Conservation (phyloP, 2,888 invertebrate genomes). For the Andrena fulva region DNA sequence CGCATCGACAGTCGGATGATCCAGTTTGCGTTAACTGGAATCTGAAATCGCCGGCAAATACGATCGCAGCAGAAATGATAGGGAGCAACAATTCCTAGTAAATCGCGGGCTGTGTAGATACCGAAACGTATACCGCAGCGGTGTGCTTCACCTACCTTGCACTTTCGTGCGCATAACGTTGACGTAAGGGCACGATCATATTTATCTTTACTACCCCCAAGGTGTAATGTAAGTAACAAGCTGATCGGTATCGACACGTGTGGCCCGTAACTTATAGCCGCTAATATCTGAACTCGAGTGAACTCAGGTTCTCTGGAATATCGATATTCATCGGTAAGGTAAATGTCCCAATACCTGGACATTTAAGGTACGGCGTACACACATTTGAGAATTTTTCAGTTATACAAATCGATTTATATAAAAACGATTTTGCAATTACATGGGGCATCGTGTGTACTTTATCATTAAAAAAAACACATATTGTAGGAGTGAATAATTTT, state of each 20-base stretch:
- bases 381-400: too few species aligned
- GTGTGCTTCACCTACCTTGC: neutral
- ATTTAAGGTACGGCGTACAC: too few species aligned
- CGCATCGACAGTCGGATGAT: conserved; percentile 9
- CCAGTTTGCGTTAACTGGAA: conserved; percentile 1
- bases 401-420: too few species aligned
- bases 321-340: conserved; percentile 8
- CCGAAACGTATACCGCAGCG: conserved; percentile 5
- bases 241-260: conserved; percentile 69
- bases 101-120: neutral
- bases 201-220: conserved; percentile 52
- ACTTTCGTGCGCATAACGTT: conserved; percentile 29
- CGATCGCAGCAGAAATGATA: conserved; percentile 15
- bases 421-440: too few species aligned
- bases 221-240: conserved; percentile 67
- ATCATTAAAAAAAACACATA: too few species aligned
- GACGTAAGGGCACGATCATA: conserved; percentile 31
- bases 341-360: too few species aligned
- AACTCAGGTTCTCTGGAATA: conserved; percentile 38
- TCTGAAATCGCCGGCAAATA: neutral
- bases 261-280: conserved; percentile 49
- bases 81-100: neutral
- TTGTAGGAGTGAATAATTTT: too few species aligned
- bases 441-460: too few species aligned
- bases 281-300: conserved; percentile 64